A percentile compares a stretch with the other conserved stretches of the same genome.
Evolutionary conservation across 2,888 invertebrate genomes (phyloP).

Genomic region (Ormyrus thymus): DNA sequence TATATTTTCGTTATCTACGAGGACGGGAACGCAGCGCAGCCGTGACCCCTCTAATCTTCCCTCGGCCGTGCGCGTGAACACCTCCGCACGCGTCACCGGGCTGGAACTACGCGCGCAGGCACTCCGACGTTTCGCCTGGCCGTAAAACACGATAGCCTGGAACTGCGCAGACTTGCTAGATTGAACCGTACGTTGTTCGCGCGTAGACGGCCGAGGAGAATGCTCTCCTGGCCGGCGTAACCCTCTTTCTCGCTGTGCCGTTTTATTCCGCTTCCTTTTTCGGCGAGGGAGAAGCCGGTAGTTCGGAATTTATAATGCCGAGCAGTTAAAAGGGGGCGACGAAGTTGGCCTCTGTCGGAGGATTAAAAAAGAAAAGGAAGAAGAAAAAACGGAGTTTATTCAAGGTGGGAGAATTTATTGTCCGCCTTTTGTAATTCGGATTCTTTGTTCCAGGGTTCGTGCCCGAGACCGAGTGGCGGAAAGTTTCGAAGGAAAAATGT

Average conservation of each 20-base stretch:
- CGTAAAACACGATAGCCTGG: conserved; percentile 27
- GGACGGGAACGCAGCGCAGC: not conserved
- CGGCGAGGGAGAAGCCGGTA: too few species aligned
- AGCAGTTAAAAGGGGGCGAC: too few species aligned
- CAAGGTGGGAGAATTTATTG: conserved; percentile 10
- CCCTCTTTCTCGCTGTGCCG: too few species aligned
- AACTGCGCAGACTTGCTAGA: not conserved
- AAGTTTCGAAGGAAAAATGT: not conserved
- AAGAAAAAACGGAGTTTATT: not conserved
- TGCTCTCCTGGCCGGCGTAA: too few species aligned
- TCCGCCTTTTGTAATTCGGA: not conserved
- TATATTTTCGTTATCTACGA: conserved; percentile 25
- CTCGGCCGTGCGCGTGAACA: not conserved
- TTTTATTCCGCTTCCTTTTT: too few species aligned
- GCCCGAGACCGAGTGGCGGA: not conserved
- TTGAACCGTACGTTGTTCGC: too few species aligned
- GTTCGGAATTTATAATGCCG: too few species aligned
- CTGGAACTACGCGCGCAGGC: not conserved
- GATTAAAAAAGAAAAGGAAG: not conserved
- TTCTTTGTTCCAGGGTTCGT: not conserved
- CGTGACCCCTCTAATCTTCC: conserved; percentile 7
- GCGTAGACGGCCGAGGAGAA: too few species aligned
- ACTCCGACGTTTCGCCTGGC: not conserved
- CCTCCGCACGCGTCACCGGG: not conserved
- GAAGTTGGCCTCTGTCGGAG: too few species aligned